These are phyloP conservation scores for Stegostoma tigrinum DNA, from an alignment of 2,113 vertebrate species.

Conservation along the genomic window DNA sequence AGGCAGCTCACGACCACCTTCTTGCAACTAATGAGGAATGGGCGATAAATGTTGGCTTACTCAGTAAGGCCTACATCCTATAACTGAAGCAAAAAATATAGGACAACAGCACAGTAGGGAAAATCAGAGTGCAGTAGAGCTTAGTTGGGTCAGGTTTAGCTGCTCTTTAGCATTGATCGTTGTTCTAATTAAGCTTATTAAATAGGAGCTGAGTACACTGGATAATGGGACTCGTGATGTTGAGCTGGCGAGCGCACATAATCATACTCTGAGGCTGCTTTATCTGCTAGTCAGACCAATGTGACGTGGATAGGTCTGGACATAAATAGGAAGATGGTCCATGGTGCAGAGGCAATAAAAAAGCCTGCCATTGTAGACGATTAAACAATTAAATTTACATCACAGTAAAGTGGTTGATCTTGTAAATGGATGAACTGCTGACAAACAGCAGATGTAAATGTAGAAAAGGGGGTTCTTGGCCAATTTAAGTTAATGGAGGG, in stretches of 20 bases:
- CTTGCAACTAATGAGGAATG: background rate
- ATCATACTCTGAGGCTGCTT: background rate
- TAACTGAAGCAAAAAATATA: background rate
- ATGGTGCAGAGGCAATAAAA: background rate
- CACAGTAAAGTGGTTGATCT: background rate
- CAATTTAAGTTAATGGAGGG: slow-evolving; percentile 24
- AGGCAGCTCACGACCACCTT: too few species aligned
- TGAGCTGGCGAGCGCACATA: background rate
- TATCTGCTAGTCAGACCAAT: background rate
- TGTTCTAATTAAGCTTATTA: background rate
- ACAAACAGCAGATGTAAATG: background rate
- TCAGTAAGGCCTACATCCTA: background rate
- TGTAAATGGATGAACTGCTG: background rate
- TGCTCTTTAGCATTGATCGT: background rate
- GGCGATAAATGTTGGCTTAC: background rate
- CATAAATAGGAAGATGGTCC: background rate
- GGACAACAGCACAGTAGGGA: background rate
- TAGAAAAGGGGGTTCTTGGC: slow-evolving; percentile 42
- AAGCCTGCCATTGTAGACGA: background rate
- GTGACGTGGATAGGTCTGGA: background rate
- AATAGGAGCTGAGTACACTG: background rate
- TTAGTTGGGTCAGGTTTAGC: background rate
- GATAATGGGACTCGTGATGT: background rate
- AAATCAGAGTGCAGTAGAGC: background rate
- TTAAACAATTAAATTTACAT: background rate